A percentile compares a stretch with the other conserved stretches of the same genome.
Evolutionary conservation across 2,888 invertebrate genomes (phyloP).

Genomic region (Melanostoma scalare): DNA sequence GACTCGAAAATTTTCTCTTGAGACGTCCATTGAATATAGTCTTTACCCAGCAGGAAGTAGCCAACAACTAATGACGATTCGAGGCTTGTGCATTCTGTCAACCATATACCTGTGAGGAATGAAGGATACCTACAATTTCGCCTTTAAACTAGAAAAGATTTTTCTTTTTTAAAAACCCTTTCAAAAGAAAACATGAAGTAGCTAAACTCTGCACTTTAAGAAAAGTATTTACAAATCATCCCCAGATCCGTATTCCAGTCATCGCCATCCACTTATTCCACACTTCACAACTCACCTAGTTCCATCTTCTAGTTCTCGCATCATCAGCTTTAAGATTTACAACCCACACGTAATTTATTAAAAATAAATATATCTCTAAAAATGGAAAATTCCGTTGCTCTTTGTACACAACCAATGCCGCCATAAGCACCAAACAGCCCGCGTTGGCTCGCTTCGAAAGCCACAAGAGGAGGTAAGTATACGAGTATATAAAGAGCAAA

Average conservation of each 20-base stretch:
- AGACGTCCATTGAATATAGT: too few species aligned
- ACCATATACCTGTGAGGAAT: too few species aligned
- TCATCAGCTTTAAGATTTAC: constrained; percentile 55
- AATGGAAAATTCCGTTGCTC: constrained; percentile 64
- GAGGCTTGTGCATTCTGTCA: too few species aligned
- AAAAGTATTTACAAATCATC: constrained; percentile 2
- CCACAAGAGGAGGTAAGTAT: constrained; percentile 12
- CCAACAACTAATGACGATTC: too few species aligned
- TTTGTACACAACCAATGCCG: constrained; percentile 66
- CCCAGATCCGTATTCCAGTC: constrained; percentile 43
- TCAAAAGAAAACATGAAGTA: too few species aligned
- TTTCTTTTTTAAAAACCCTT: too few species aligned
- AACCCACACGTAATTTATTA: constrained; percentile 69
- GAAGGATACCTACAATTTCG: too few species aligned
- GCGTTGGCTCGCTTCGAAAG: background rate
- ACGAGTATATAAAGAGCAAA: constrained; percentile 33
- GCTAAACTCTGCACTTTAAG: background rate
- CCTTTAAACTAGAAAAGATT: too few species aligned
- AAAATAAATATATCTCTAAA: constrained; percentile 69
- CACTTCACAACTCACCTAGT: background rate
- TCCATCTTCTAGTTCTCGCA: constrained; percentile 41
- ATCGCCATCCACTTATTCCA: background rate
- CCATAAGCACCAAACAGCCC: constrained; percentile 13
- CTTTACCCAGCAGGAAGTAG: too few species aligned
- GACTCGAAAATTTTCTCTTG: too few species aligned